A percentile compares a stretch with the other conserved stretches of the same genome.
Conservation (phyloP, 1,140 invertebrate genomes). For the Papilio helenus region DNA sequence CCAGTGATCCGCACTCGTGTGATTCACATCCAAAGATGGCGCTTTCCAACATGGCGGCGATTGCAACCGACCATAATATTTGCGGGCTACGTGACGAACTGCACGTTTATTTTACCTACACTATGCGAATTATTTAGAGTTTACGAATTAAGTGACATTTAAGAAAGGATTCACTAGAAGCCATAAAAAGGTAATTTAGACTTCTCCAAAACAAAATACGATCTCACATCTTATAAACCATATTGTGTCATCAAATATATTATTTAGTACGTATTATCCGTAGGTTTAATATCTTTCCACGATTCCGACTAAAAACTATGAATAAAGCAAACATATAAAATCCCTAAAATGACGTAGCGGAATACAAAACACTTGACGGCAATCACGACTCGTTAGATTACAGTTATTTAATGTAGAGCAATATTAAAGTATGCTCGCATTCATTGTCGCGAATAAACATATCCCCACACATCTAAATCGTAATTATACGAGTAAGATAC, state of each 20-base stretch:
- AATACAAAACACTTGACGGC: constrained; percentile 18
- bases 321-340: neutral
- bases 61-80: constrained; percentile 46
- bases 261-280: neutral
- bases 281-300: neutral
- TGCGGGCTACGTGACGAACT: constrained; percentile 47
- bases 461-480: neutral
- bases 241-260: neutral
- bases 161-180: neutral
- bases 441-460: neutral
- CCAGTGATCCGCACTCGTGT: constrained; percentile 42
- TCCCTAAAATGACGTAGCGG: neutral
- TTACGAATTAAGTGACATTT: neutral
- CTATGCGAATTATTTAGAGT: constrained; percentile 26
- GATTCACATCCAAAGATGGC: constrained; percentile 52
- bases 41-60: constrained; percentile 49
- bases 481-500: neutral
- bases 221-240: neutral
- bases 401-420: constrained; percentile 15
- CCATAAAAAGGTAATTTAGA: constrained; percentile 1
- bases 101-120: constrained; percentile 46
- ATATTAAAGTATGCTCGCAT: neutral
- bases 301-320: neutral
- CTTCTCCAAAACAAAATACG: neutral
- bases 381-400: constrained; percentile 13